Evolutionary conservation across 2,888 invertebrate genomes (phyloP).

Genomic region (Coenonympha arcania): DNA sequence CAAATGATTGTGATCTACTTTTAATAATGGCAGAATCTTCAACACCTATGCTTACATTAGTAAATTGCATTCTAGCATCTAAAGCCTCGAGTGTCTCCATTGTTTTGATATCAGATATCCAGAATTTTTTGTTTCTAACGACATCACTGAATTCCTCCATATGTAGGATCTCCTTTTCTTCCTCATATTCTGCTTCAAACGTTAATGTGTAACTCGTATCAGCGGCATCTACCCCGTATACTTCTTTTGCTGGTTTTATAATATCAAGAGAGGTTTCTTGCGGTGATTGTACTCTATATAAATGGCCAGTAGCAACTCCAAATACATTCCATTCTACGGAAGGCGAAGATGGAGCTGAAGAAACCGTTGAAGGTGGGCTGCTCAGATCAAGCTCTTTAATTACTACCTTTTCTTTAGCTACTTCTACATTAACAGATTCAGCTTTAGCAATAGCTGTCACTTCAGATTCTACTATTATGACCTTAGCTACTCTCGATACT

Average conservation of each 20-base stretch:
- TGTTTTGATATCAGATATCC: slow-evolving; percentile 13
- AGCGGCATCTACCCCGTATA: not conserved
- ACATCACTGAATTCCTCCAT: slow-evolving; percentile 8
- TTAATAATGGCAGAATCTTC: not conserved
- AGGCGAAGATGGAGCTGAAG: slow-evolving; percentile 28
- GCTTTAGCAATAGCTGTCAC: slow-evolving; percentile 24
- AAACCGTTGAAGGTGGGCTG: slow-evolving; percentile 8
- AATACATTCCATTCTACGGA: slow-evolving; percentile 27
- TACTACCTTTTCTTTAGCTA: slow-evolving; percentile 18
- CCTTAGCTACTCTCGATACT: slow-evolving; percentile 18
- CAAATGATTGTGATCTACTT: slow-evolving; percentile 3
- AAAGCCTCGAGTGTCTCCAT: slow-evolving; percentile 12
- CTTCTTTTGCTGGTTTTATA: not conserved
- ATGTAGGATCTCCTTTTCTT: not conserved
- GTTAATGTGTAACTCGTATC: slow-evolving; percentile 14
- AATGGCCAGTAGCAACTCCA: slow-evolving; percentile 13
- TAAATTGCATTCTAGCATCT: slow-evolving; percentile 5
- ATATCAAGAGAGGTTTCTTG: slow-evolving; percentile 3
- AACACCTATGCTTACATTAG: not conserved
- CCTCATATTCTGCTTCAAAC: slow-evolving; percentile 9
- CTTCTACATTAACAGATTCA: slow-evolving; percentile 8
- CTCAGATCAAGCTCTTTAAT: not conserved
- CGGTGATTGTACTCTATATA: slow-evolving; percentile 10
- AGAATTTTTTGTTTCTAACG: slow-evolving; percentile 1
- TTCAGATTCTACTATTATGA: slow-evolving; percentile 17